Evolutionary conservation across 2,888 invertebrate species (phyloP), one percentile per base, ranked within the genome.

Genomic region (Anoplius nigerrimus): DNA sequence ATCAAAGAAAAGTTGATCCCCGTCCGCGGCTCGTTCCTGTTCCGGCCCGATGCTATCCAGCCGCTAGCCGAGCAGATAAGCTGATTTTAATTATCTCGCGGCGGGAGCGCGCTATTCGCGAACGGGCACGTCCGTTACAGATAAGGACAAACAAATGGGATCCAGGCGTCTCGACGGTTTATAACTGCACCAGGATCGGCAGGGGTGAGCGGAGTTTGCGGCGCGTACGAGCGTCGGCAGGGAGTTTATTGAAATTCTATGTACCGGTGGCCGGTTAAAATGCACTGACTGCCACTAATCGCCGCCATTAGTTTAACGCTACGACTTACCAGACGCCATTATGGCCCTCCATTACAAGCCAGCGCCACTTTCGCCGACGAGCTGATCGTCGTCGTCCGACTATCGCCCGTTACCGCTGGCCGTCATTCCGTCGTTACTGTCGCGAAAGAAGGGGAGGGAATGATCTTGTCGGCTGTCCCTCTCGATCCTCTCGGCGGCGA

Each of bases 241-340:
- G n/a, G n/a, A n/a, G 62, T 72, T 76, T 75, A 76, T 74, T 76
- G 74, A 72, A 76, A 76, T 70, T 74, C 71, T 70, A 71, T 70
- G 66, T 64, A 48, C 48, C 61, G 57, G 34, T n/a, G n/a, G 51
- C 63, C 54, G 70, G 68, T 70, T 76, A 74, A 77, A 73, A 74
- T 65, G 62, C 66, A 69, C 69, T 55, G 73, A 71, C 74, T 73
- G 60, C 76, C 68, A 74, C 68, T 76, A 76, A 76, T 73, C 63
- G 68, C 60, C 60, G 54, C 70, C 69, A 73, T 76, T 75, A 76
- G 75, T 71, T 62, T 48, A 60, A 43, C 63, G 62, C 52, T 64
- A 64, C 70, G 73, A 69, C 63, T 72, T 65, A 45, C 65, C 62
- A 57, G 66, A 56, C 52, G 59, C 66, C 60, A 76, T 72, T 76